Evolutionary conservation across 1,140 invertebrate genomes (phyloP).

Genomic region (Homarus americanus): DNA sequence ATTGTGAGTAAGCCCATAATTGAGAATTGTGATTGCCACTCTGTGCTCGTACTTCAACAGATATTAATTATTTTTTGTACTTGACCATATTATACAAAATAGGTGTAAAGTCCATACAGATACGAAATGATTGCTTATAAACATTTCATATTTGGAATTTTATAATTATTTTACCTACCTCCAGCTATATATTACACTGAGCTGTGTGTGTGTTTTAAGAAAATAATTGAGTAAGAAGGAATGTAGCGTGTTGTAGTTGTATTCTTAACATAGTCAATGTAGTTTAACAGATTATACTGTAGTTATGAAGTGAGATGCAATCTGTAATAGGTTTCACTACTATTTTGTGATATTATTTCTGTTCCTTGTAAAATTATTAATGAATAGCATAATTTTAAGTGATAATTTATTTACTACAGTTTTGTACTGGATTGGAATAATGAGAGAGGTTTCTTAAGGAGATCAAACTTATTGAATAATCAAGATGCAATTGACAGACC

Average conservation of each 20-base stretch:
- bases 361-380: conserved; percentile 10
- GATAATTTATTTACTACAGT: conserved; percentile 1
- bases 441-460: background rate
- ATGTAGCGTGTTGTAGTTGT: background rate
- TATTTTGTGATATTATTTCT: conserved; percentile 7
- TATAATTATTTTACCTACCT: background rate
- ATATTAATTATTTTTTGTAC: background rate
- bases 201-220: background rate
- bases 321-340: background rate
- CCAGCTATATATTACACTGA: background rate
- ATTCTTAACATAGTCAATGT: background rate
- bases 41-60: background rate
- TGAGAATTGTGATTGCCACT: background rate
- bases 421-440: background rate
- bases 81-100: background rate
- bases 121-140: background rate
- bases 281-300: background rate
- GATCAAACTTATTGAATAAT: background rate
- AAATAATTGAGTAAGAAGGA: background rate
- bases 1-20: background rate
- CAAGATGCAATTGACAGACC: background rate
- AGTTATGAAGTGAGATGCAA: background rate
- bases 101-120: background rate
- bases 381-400: background rate
- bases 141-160: background rate